Percentiles rank a stretch among this genome's conserved stretches.
Evolutionary conservation across 2,888 invertebrate genomes (phyloP).

Genomic region (Melikaiella ostensackeni): DNA sequence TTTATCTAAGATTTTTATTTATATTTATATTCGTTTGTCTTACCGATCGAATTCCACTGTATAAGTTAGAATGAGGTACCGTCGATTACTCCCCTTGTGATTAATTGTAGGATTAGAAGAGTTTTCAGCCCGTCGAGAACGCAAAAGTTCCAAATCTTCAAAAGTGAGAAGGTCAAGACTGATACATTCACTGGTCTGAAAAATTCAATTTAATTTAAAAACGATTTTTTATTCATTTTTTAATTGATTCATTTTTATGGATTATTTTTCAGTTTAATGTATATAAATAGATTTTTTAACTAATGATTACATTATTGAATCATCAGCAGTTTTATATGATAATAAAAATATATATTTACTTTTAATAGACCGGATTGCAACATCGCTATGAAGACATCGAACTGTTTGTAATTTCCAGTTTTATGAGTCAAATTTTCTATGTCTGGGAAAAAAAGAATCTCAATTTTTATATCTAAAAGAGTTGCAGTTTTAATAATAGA

Average conservation of each 20-base stretch:
- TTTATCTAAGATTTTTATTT: not conserved
- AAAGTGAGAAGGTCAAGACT: conserved; percentile 78
- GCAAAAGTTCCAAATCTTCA: conserved; percentile 78
- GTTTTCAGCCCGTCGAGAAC: conserved; percentile 73
- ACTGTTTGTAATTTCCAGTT: conserved; percentile 80
- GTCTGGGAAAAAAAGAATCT: conserved; percentile 67
- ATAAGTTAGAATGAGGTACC: conserved; percentile 80
- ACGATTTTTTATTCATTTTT: conserved; percentile 36
- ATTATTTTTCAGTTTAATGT: no score
- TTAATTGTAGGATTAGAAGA: conserved; percentile 61
- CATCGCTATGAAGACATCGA: conserved; percentile 79
- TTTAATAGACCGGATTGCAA: conserved; percentile 79
- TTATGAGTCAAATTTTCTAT: conserved; percentile 80
- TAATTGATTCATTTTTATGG: not conserved
- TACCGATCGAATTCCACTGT: conserved; percentile 80
- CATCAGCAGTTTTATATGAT: not conserved
- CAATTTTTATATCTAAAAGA: no score
- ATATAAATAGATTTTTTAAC: no score
- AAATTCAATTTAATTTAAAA: conserved; percentile 13
- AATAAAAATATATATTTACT: conserved; percentile 65
- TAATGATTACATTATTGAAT: not conserved
- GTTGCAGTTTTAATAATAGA: no score
- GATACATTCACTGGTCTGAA: conserved; percentile 79
- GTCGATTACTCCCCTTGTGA: conserved; percentile 72
- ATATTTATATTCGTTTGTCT: not conserved